These are phyloP conservation scores for Acrobasis suavella DNA, from an alignment of 2,888 invertebrate genomes.

Conservation along the genomic window DNA sequence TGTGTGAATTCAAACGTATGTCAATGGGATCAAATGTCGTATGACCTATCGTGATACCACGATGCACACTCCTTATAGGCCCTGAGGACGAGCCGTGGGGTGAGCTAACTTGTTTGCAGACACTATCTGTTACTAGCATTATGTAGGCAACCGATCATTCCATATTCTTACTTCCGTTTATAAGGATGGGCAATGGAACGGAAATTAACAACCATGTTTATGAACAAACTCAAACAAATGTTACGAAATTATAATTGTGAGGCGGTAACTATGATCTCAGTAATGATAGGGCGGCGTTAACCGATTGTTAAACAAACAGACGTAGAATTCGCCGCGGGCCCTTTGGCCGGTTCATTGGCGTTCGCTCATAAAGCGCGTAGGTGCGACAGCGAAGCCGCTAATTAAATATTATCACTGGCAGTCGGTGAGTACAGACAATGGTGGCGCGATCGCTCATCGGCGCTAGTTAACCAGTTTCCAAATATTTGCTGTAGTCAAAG, in stretches of 20 bases:
- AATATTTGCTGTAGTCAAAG: conserved; percentile 79
- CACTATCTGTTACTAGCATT: conserved; percentile 39
- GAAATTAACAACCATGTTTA: conserved; percentile 8
- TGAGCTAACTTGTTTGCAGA: conserved; percentile 14
- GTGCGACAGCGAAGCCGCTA: conserved; percentile 75
- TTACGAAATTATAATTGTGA: conserved; percentile 19
- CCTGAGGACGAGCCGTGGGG: conserved; percentile 35
- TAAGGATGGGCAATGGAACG: conserved; percentile 35
- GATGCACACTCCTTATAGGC: conserved; percentile 59
- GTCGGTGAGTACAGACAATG: conserved; percentile 72
- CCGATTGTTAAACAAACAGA: conserved; percentile 65
- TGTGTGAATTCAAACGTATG: conserved; percentile 48
- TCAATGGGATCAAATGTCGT: conserved; percentile 68
- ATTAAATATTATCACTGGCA: conserved; percentile 79
- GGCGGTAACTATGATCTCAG: conserved; percentile 46
- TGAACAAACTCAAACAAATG: conserved; percentile 1
- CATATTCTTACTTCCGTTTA: conserved; percentile 46
- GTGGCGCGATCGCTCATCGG: conserved; percentile 69
- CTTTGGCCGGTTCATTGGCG: conserved; percentile 57
- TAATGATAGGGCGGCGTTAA: conserved; percentile 59
- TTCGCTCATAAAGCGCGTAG: conserved; percentile 57
- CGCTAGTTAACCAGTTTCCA: conserved; percentile 74
- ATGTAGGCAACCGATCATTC: conserved; percentile 36
- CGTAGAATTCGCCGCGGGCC: conserved; percentile 65
- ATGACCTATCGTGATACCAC: conserved; percentile 55